Evolutionary conservation across 2,888 invertebrate species (phyloP), one percentile per base, ranked within the genome.

Genomic region (Drosophila barbarae): DNA sequence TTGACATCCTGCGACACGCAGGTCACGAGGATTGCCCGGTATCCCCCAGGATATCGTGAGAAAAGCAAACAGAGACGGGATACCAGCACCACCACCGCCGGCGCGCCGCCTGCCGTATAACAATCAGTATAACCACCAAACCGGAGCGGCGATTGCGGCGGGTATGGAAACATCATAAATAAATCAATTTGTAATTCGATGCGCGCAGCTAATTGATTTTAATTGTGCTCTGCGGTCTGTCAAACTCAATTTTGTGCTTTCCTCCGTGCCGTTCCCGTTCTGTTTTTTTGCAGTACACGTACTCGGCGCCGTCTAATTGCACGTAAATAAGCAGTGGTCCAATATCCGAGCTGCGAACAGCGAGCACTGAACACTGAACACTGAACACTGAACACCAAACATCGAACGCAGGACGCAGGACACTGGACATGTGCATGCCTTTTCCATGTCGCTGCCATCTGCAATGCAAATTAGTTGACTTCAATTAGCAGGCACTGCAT

Each of bases 391-490:
- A 18, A 46, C 28, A 30, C 15, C 18, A 12, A 46, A 46, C 23
- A 34, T 41, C 28, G 21, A 34, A 34, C 30, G 53, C 30, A 30
- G 51, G 21, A 44, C 38, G 21, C 42, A 21, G 32, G 38, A 42
- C 39, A 34, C 10, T 26, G 26, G 47, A 28, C 38, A 59, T 51
- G 65, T 56, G 36, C 69, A 61, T 68, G 64, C 72, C 67, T 67
- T 65, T 72, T 73, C 47, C 61, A 65, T 76, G 72, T 76, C 44
- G 18, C 34, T 53, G 56, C 44, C 47, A 70, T 68, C 30, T 61
- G 74, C 69, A 70, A 76, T 77, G 75, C 73, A 77, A 76, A 76
- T 77, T 67, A 76, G 73, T 67, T 74, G 77, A 74, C 77, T 74
- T 63, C 70, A 76, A 74, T 75, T 77, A 75, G 64, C 67, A 65